Evolutionary conservation across 2,888 invertebrate genomes (phyloP).

Genomic region (Meiosimyza platycephala): DNA sequence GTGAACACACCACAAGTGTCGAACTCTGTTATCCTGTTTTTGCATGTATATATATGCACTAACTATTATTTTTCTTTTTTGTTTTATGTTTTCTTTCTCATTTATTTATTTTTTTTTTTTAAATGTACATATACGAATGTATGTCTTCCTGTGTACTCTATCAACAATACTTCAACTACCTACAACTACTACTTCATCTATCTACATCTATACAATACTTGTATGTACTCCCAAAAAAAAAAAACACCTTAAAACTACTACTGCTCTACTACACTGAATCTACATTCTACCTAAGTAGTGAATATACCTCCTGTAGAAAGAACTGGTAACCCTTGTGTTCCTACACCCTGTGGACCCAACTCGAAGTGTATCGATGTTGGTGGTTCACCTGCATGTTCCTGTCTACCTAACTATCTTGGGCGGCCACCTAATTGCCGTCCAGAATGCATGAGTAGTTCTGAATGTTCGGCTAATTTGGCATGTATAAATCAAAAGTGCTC

Average conservation of each 20-base stretch:
- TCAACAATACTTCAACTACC: slow-evolving; percentile 44
- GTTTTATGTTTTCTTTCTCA: slow-evolving; percentile 38
- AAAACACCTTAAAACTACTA: slow-evolving; percentile 30
- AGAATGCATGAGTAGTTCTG: slow-evolving; percentile 79
- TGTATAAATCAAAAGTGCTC: slow-evolving; percentile 83
- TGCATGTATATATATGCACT: slow-evolving; percentile 40
- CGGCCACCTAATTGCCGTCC: slow-evolving; percentile 86
- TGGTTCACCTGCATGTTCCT: slow-evolving; percentile 84
- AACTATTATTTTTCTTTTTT: slow-evolving; percentile 40
- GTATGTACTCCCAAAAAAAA: slow-evolving; percentile 46
- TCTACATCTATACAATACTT: slow-evolving; percentile 44
- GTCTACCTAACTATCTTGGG: slow-evolving; percentile 81
- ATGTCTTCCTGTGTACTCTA: slow-evolving; percentile 54
- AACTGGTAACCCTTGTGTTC: slow-evolving; percentile 80
- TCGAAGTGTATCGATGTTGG: slow-evolving; percentile 82
- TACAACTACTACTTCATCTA: slow-evolving; percentile 46
- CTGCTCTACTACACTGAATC: slow-evolving; percentile 40
- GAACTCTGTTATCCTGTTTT: slow-evolving; percentile 10
- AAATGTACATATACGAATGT: slow-evolving; percentile 35
- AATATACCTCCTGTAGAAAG: slow-evolving; percentile 68
- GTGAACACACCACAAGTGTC: background rate
- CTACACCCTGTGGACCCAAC: slow-evolving; percentile 87
- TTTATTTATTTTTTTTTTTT: slow-evolving; percentile 19
- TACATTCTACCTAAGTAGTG: slow-evolving; percentile 57
- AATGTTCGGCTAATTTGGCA: slow-evolving; percentile 80